These are phyloP conservation scores for Pao palembangensis DNA, from an alignment of 2,113 vertebrate genomes.

Conservation along the genomic window DNA sequence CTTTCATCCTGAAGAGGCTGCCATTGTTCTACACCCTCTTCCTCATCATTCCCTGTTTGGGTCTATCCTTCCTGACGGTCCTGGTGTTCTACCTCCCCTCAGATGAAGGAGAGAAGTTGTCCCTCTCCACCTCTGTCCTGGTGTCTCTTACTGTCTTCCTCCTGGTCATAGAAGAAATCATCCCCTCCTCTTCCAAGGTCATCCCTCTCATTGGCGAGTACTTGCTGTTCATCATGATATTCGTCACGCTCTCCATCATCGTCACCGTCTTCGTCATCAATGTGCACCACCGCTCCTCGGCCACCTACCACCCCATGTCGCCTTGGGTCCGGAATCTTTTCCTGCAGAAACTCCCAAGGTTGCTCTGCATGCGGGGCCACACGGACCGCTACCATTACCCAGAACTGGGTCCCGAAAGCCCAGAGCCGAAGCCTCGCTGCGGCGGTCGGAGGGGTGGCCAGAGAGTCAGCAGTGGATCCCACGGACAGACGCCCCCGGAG, in stretches of 20 bases:
- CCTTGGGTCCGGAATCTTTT: conserved; percentile 94
- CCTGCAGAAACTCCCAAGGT: conserved; percentile 84
- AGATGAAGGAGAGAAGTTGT: conserved; percentile 96
- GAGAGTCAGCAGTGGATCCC: conserved; percentile 29
- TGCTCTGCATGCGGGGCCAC: conserved; percentile 92
- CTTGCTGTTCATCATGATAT: conserved; percentile 96
- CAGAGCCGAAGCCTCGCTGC: conserved; percentile 65
- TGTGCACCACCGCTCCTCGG: conserved; percentile 91
- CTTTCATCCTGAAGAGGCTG: conserved; percentile 90
- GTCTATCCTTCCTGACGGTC: conserved; percentile 91
- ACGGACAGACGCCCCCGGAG: conserved; percentile 65
- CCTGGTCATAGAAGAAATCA: conserved; percentile 96
- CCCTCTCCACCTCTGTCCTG: conserved; percentile 90
- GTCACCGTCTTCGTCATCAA: conserved; percentile 97
- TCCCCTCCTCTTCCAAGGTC: conserved; percentile 95
- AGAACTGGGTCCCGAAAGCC: conserved; percentile 75
- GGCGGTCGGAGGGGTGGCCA: conserved; percentile 50
- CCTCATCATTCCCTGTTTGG: conserved; percentile 92
- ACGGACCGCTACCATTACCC: conserved; percentile 83
- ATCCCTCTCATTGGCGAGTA: conserved; percentile 96
- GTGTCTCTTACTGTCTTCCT: conserved; percentile 98
- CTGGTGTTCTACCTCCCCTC: conserved; percentile 96
- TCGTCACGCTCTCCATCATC: conserved; percentile 93
- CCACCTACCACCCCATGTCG: conserved; percentile 95
- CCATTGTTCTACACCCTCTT: conserved; percentile 95